Percentiles rank a stretch among this genome's conserved stretches.
Evolutionary conservation across 2,888 invertebrate genomes (phyloP).

Genomic region (Aphelenchoides bicaudatus): DNA sequence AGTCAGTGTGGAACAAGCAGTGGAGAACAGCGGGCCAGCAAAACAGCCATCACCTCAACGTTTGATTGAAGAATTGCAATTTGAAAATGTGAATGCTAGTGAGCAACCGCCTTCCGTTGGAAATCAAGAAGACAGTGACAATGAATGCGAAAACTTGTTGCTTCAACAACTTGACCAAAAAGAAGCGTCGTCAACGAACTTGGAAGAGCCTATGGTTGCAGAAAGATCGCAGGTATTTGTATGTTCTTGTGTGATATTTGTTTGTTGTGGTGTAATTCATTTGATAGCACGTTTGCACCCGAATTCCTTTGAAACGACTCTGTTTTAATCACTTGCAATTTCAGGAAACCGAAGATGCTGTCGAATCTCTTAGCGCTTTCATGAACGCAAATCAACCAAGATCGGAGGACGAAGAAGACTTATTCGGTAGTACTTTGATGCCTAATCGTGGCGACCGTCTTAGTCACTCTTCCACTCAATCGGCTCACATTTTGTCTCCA

Average conservation of each 20-base stretch:
- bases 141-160: slow-evolving; percentile 11
- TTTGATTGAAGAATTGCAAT: slow-evolving; percentile 7
- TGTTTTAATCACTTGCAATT: slow-evolving; percentile 10
- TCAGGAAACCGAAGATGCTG: slow-evolving; percentile 27
- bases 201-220: not conserved
- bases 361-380: slow-evolving; percentile 20
- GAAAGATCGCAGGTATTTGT: slow-evolving; percentile 4
- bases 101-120: not conserved
- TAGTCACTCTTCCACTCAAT: slow-evolving; percentile 9
- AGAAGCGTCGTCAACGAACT: not conserved
- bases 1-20: not conserved
- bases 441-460: not conserved
- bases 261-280: not conserved
- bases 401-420: slow-evolving; percentile 20
- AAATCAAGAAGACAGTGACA: slow-evolving; percentile 17
- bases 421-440: not conserved
- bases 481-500: too few relatives aligned
- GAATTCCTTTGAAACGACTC: too few relatives aligned
- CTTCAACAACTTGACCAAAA: not conserved
- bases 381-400: slow-evolving; percentile 2
- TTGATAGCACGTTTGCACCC: too few relatives aligned
- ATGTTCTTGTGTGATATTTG: not conserved
- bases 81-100: not conserved
- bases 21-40: not conserved
- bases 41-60: not conserved